A percentile compares a stretch with the other conserved stretches of the same genome.
Evolutionary conservation across 2,888 invertebrate species (phyloP).

Genomic region (Drosophila paramelanica): DNA sequence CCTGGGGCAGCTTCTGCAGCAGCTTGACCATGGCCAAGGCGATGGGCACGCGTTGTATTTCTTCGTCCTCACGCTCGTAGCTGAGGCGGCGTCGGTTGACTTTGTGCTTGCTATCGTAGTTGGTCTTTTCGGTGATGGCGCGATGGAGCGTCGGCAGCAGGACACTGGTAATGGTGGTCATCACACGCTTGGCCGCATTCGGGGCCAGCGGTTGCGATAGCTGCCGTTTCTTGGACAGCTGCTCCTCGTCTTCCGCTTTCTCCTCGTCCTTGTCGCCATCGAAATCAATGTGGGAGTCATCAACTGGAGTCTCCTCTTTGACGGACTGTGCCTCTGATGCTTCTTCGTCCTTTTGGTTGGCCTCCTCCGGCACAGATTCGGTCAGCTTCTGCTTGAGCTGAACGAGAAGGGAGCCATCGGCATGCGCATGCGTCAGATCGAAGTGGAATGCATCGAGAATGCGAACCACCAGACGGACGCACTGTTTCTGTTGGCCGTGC

Average conservation of each 20-base stretch:
- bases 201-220: constrained; percentile 86
- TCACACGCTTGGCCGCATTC: constrained; percentile 91
- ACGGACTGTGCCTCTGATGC: constrained; percentile 23
- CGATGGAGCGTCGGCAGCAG: constrained; percentile 93
- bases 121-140: constrained; percentile 89
- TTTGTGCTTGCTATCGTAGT: constrained; percentile 91
- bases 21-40: constrained; percentile 96
- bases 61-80: constrained; percentile 93
- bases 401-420: constrained; percentile 58
- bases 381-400: constrained; percentile 69
- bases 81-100: constrained; percentile 89
- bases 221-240: constrained; percentile 27
- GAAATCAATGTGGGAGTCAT: constrained; percentile 36
- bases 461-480: constrained; percentile 90
- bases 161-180: constrained; percentile 89
- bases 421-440: constrained; percentile 89
- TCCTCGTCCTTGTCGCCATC: constrained; percentile 32
- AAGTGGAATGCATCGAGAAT: constrained; percentile 97
- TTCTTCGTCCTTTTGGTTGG: constrained; percentile 83
- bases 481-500: constrained; percentile 92
- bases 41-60: constrained; percentile 95
- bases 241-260: constrained; percentile 11
- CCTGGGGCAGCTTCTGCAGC: constrained; percentile 93
- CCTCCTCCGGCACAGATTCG: constrained; percentile 62
- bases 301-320: constrained; percentile 19